Base-by-base conservation (phyloP, 2,888 invertebrate species). In the Syritta pipiens region DNA sequence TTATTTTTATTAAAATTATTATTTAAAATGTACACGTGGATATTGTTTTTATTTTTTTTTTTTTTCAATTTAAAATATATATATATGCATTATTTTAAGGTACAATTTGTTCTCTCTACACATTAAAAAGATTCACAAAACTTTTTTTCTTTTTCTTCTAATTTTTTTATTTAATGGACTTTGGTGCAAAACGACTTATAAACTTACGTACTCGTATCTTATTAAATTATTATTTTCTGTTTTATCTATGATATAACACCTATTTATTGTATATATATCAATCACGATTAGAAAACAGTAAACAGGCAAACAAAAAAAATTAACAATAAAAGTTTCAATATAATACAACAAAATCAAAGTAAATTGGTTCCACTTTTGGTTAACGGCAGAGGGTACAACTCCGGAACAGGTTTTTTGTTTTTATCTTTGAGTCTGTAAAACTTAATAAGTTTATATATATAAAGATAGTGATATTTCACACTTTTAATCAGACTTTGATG, bases 121-220 rank as follows among this genome's bases (percentile, higher is more conserved):
- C 40, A 46, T 53, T 51, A 37, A 59, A 65, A 51, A 59, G 46
- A 65, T 71, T 71, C 59, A 77, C 71, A 77, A 59, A 59, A 71
- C 30, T n/a, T n/a, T n/a, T n/a, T n/a, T n/a, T n/a, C n/a, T n/a
- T n/a, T n/a, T n/a, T n/a, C n/a, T n/a, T n/a, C n/a, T n/a, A n/a
- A n/a, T n/a, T n/a, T n/a, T n/a, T n/a, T n/a, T 71, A 57, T 53
- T 30, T 44, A 28, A 62, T 60, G 68, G 49, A 57, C 55, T 51
- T 55, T 77, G 53, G 77, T 77, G 77, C 65, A 77, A 65, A 65
- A 77, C 53, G 14, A 60, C 77, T 77, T 65, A 59, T 10, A 60
- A 30, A 59, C 55, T 53, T 60, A 65, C 44, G 19, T 53, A 63
- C 49, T 69, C 57, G 51, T 71, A 60, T 37, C 42, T 48, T 42